Conservation (phyloP, 1,140 invertebrate species). For the Bombus pascuorum region DNA sequence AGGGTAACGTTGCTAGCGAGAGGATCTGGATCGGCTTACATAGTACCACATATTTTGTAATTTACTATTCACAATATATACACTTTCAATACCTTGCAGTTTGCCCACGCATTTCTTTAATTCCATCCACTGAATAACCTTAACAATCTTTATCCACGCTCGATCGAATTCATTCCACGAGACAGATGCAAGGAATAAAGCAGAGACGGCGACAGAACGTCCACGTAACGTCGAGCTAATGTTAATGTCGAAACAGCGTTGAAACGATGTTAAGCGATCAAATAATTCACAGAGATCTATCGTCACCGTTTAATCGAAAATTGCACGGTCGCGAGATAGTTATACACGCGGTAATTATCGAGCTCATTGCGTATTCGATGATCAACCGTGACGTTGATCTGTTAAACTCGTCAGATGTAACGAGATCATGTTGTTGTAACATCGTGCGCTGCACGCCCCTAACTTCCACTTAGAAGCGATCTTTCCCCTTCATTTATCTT, state of each 20-base stretch:
- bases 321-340: neutral
- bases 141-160: neutral
- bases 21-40: too few species aligned
- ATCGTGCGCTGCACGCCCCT: neutral
- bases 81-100: too few species aligned
- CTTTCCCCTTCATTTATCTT: neutral
- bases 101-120: too few species aligned
- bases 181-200: neutral
- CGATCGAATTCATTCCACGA: neutral
- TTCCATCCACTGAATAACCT: too few species aligned
- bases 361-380: constrained; percentile 4
- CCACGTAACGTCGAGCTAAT: neutral
- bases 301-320: neutral
- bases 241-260: neutral
- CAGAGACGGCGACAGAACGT: neutral
- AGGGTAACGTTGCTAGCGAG: too few species aligned
- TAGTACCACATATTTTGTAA: too few species aligned
- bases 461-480: neutral
- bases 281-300: neutral
- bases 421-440: neutral
- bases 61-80: too few species aligned
- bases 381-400: neutral
- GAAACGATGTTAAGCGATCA: neutral
- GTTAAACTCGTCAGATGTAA: constrained; percentile 5
- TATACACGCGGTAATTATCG: constrained; percentile 6